phyloP scores from a whole-genome alignment of 2,888 invertebrate species.

The Deilephila elpenor region DNA sequence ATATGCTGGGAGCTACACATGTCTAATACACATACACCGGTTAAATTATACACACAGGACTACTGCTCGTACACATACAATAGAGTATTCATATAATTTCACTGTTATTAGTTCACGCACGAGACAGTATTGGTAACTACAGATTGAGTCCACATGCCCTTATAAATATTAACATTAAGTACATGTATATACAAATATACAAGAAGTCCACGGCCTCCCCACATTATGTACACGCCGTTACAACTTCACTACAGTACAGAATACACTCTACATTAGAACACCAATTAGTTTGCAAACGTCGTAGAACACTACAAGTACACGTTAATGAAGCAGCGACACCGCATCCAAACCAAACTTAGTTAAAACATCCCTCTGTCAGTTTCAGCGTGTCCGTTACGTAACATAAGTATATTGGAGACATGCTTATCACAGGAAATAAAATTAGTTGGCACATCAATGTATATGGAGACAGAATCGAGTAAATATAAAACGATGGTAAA shows the following conservation, averaged over 20 bases:
- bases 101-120: slow-evolving; percentile 1
- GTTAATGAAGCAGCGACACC: not conserved
- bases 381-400: too few relatives aligned
- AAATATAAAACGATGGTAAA: not conserved
- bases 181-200: slow-evolving; percentile 25
- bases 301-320: not conserved
- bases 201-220: not conserved
- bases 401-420: too few relatives aligned
- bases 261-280: not conserved
- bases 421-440: too few relatives aligned
- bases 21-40: too few relatives aligned
- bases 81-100: not conserved
- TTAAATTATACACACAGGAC: not conserved
- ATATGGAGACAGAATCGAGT: too few relatives aligned
- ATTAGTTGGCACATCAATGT: too few relatives aligned
- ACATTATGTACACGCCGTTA: not conserved
- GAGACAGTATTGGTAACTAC: not conserved
- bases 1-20: too few relatives aligned
- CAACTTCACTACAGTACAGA: not conserved
- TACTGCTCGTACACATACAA: not conserved
- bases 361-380: not conserved
- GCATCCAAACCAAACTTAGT: not conserved
- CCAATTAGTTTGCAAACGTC: not conserved
- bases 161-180: not conserved
- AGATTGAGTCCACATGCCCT: not conserved